phyloP scores from a whole-genome alignment of 2,797 vertebrate species.

The Hippopotamyrus pictus region DNA sequence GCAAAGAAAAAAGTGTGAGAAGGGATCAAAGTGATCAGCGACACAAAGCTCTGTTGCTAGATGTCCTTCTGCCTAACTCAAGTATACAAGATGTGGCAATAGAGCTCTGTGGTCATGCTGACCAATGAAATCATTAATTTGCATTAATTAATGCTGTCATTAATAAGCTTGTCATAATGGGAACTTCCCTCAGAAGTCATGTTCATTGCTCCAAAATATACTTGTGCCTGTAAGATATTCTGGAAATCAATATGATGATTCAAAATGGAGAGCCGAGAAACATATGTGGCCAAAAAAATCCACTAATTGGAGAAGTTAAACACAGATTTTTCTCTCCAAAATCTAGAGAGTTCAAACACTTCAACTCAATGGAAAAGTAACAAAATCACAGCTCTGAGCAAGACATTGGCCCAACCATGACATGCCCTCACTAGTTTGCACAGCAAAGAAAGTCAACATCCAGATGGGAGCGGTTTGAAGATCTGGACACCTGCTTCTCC shows the following conservation, averaged over 20 bases:
- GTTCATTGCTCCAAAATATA: background rate
- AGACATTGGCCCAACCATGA: background rate
- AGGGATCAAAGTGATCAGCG: background rate
- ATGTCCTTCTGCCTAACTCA: background rate
- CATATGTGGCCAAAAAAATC: background rate
- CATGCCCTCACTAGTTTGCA: conserved; percentile 10
- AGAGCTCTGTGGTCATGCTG: background rate
- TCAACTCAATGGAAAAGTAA: background rate
- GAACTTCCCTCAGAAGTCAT: background rate
- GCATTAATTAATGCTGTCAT: no score
- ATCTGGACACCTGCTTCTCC: conserved; percentile 5
- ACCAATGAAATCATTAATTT: background rate
- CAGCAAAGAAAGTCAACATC: conserved; percentile 5
- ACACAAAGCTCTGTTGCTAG: background rate
- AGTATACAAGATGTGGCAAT: background rate
- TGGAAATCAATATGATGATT: background rate
- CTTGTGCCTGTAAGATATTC: background rate
- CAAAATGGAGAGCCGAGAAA: background rate
- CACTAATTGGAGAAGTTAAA: background rate
- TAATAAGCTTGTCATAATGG: background rate
- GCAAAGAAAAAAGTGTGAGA: background rate
- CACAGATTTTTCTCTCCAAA: background rate
- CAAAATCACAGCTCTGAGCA: background rate
- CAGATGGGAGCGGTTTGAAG: conserved; percentile 16
- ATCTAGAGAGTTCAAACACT: background rate